Evolutionary conservation across 2,888 invertebrate genomes (phyloP).

Genomic region (Acrobasis suavella): DNA sequence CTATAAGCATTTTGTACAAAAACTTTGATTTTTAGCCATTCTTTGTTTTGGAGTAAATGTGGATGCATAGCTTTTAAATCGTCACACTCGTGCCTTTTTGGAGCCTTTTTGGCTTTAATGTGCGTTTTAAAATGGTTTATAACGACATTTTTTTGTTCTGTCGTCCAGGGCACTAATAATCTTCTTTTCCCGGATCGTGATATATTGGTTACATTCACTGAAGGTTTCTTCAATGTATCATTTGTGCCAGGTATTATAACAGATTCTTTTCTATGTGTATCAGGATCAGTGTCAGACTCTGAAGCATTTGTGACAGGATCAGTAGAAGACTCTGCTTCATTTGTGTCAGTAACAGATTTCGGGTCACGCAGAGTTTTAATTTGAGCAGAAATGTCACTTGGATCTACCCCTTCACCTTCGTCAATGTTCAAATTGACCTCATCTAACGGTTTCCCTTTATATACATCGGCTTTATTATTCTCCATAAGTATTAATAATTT

Average conservation of each 20-base stretch:
- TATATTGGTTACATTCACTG: background rate
- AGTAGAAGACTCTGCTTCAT: too few species aligned
- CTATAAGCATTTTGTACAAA: background rate
- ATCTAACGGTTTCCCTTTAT: background rate
- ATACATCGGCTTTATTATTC: background rate
- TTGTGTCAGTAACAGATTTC: too few species aligned
- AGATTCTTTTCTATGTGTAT: too few species aligned
- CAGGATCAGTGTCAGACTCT: too few species aligned
- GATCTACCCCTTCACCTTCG: background rate
- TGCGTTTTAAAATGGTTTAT: background rate
- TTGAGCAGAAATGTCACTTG: too few species aligned
- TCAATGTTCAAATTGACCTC: background rate
- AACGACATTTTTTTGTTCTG: background rate
- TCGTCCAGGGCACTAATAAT: background rate
- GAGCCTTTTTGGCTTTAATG: background rate
- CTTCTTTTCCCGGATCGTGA: background rate
- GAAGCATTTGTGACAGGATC: too few species aligned
- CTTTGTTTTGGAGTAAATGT: background rate
- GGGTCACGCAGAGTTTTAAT: too few species aligned
- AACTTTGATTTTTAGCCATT: background rate
- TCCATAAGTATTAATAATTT: background rate
- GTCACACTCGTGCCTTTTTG: background rate
- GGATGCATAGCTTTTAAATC: background rate
- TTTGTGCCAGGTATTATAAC: too few species aligned
- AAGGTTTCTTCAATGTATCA: background rate